Evolutionary conservation across 92 coral and sea anemone genomes (phyloP).

Genomic region (Epizoanthus fatuus): DNA sequence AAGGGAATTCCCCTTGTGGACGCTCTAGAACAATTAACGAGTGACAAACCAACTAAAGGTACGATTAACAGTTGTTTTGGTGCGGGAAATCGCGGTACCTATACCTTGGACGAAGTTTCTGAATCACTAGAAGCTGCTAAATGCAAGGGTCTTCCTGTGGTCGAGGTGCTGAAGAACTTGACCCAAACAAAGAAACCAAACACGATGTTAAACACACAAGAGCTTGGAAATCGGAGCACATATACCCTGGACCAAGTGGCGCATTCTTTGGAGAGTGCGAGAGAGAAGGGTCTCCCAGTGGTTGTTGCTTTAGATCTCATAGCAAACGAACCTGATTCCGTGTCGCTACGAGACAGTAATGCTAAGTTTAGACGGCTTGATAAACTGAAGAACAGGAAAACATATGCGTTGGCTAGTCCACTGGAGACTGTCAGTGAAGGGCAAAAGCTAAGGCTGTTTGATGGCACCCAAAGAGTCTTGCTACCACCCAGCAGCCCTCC

Average conservation of each 20-base stretch:
- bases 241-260: constrained; percentile 94
- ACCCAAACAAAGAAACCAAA: constrained; percentile 16
- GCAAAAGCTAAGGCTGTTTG: constrained; percentile 75
- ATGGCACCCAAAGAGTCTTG: constrained; percentile 76
- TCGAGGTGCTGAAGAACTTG: constrained; percentile 53
- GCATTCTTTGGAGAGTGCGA: constrained; percentile 83
- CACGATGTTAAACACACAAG: background rate
- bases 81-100: constrained; percentile 14
- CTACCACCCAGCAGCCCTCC: constrained; percentile 54
- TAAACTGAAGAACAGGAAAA: constrained; percentile 85
- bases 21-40: constrained; percentile 63
- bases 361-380: constrained; percentile 82
- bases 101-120: constrained; percentile 34
- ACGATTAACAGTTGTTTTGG: background rate
- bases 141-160: constrained; percentile 48
- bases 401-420: constrained; percentile 91
- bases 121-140: constrained; percentile 56
- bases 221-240: constrained; percentile 78
- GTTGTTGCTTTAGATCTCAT: constrained; percentile 82
- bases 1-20: constrained; percentile 78
- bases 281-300: constrained; percentile 84
- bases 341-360: constrained; percentile 10
- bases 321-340: constrained; percentile 56
- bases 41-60: constrained; percentile 1
- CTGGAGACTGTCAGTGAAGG: constrained; percentile 90